Evolutionary conservation across 2,888 invertebrate species (phyloP).

Genomic region (Malthinus flaveolus): DNA sequence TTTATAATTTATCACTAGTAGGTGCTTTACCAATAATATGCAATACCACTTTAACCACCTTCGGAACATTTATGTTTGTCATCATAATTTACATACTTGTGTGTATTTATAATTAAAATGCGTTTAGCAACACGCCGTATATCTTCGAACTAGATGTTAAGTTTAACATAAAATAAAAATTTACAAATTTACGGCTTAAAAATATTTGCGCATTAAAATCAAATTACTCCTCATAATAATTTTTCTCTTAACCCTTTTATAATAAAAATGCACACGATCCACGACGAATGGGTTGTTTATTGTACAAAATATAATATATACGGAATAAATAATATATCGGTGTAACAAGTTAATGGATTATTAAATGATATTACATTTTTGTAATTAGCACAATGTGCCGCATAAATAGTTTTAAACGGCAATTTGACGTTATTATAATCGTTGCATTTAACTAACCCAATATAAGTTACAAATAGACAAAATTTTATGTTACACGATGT

Average conservation of each 20-base stretch:
- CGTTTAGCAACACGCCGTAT: neutral
- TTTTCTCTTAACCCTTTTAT: conserved; percentile 17
- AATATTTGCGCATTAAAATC: conserved; percentile 6
- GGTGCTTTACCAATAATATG: no score
- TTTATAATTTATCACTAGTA: no score
- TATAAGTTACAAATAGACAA: no score
- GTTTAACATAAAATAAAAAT: neutral
- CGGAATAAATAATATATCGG: conserved; percentile 41
- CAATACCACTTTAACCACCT: no score
- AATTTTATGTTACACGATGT: no score
- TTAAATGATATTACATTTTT: conserved; percentile 39
- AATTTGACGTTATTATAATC: no score
- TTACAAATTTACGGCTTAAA: neutral
- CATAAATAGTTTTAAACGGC: conserved; percentile 1
- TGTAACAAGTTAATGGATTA: conserved; percentile 39
- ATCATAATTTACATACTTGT: no score
- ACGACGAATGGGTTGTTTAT: conserved; percentile 32
- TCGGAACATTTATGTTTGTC: no score
- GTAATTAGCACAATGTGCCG: conserved; percentile 19
- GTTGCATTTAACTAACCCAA: no score
- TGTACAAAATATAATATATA: conserved; percentile 34
- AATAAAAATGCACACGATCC: conserved; percentile 30
- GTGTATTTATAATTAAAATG: neutral
- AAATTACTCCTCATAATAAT: conserved; percentile 4
- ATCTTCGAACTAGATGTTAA: neutral